Evolutionary conservation across 92 coral and sea anemone species (phyloP).

Genomic region (Phenganax stokvisi): DNA sequence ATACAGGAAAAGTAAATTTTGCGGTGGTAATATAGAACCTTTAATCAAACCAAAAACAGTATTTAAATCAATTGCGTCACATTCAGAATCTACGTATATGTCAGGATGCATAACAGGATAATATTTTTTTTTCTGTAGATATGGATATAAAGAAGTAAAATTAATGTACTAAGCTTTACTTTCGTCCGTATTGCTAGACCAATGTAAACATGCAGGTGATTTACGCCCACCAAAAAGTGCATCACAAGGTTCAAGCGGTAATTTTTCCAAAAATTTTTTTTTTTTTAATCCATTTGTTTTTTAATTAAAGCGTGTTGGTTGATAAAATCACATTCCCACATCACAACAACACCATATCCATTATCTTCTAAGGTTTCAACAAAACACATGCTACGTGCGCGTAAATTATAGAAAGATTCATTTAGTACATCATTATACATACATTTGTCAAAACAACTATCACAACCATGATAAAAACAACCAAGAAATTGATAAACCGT

Average conservation of each 20-base stretch:
- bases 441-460: too few relatives aligned
- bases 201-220: neutral
- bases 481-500: neutral
- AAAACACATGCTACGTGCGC: neutral
- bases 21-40: neutral
- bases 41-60: conserved; percentile 18
- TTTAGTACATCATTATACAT: conserved; percentile 3
- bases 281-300: conserved; percentile 8
- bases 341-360: conserved; percentile 19
- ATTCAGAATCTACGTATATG: neutral
- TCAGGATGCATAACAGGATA: neutral
- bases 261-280: neutral
- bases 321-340: conserved; percentile 1
- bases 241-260: neutral
- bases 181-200: neutral
- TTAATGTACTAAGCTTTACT: neutral
- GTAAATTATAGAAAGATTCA: conserved; percentile 1
- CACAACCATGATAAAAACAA: too few relatives aligned
- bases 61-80: conserved; percentile 5
- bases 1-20: conserved; percentile 9
- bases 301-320: neutral
- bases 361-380: conserved; percentile 8
- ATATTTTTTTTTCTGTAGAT: conserved; percentile 8
- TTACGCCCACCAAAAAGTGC: too few relatives aligned
- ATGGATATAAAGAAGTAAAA: conserved; percentile 14